Evolutionary conservation across 2,113 vertebrate genomes (phyloP), one percentile per base, ranked within the genome.

Genomic region (Otus sunia): DNA sequence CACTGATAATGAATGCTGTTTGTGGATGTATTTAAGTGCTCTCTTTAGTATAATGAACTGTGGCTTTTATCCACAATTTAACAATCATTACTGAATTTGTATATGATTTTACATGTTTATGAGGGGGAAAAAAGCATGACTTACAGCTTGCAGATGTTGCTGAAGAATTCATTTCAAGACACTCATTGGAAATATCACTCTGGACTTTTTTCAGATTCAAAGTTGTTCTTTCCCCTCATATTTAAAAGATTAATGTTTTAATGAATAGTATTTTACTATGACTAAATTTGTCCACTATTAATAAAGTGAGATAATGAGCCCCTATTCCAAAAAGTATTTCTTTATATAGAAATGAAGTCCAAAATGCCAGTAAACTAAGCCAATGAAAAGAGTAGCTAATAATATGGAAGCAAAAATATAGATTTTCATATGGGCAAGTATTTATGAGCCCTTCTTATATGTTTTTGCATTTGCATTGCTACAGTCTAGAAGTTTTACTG

Each of bases 71-170:
- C 78, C 56, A 83, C 50, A 80, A 34, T 66, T 90, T 90, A 93
- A 62, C 25, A 88, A 19, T 86, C 96, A 63, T 92, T 88, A 92
- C 88, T 92, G 90, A 94, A 92, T 88, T 95, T 90, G 96, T 47
- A 32, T 68, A 69, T 56, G 37, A 73, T 80, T 92, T 95, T 73
- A 77, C 45, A 39, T 88, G 71, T 77, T 94, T 80, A 88, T 83
- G 72, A 88, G 59, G 45, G 62, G 62, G 20, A 71, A 91, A 86
- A 85, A 66, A 43, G 2, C 8, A 56, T 32, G 39, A 62, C 32
- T 94, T 87, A 81, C 41, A 93, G 26, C 85, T 90, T 71, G 59
- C 50, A 92, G 72, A 90, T 88, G 68, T 86, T 87, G 20, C 67
- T 71, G 71, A 77, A 90, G 67, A 88, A 77, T 50, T 45, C 5